Conservation (phyloP, 37 sponge, comb jelly and placozoan genomes). For the Cliona cf. orientalis region DNA sequence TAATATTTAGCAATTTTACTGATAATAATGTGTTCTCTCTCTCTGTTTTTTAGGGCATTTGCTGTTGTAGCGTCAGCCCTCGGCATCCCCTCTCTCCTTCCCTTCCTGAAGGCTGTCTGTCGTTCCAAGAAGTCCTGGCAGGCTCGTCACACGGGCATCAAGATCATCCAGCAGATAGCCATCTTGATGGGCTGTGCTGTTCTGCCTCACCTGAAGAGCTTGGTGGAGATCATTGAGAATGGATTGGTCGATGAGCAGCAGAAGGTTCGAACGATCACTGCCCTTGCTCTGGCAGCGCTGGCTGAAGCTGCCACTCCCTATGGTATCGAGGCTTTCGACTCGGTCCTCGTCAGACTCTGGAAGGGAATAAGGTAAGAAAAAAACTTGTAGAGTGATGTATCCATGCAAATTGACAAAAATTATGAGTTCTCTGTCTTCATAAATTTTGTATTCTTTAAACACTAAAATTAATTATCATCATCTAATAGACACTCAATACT, state of each 20-base stretch:
- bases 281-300: conserved; percentile 97
- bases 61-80: conserved; percentile 99
- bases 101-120: conserved; percentile 99
- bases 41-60: conserved; percentile 96
- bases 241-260: conserved; percentile 99
- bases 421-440: too few relatives aligned
- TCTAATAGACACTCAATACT: too few relatives aligned
- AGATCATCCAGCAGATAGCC: conserved; percentile 98
- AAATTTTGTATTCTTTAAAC: too few relatives aligned
- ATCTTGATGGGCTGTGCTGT: conserved; percentile 99
- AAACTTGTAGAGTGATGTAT: too few relatives aligned
- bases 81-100: conserved; percentile 98
- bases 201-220: conserved; percentile 91
- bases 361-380: conserved; percentile 81
- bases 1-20: not conserved
- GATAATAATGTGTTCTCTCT: not conserved
- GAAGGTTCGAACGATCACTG: conserved; percentile 99
- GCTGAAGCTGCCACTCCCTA: conserved; percentile 99
- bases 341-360: conserved; percentile 97
- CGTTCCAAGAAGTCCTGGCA: conserved; percentile 99
- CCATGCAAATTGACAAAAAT: too few relatives aligned
- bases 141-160: conserved; percentile 95
- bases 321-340: conserved; percentile 98
- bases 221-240: conserved; percentile 98
- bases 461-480: too few relatives aligned